Percentiles rank a stretch among this genome's conserved stretches.
Conservation (phyloP, 2,797 vertebrate species). For the Typhlichthys eigenmanni region DNA sequence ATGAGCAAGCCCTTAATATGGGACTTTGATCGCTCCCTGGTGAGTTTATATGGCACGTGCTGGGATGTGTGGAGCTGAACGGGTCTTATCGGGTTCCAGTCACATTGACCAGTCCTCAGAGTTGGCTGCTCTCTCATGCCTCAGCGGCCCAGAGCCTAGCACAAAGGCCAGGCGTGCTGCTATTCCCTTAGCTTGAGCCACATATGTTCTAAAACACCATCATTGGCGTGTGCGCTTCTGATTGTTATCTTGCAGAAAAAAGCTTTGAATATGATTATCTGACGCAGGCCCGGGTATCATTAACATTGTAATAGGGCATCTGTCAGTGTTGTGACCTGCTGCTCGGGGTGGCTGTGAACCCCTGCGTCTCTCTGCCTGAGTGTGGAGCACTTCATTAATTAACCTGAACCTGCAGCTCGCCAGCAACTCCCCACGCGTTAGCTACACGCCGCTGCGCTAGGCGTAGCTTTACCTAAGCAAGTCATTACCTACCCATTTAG, state of each 20-base stretch:
- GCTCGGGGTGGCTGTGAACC: slow-evolving; percentile 55
- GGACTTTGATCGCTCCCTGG: slow-evolving; percentile 39
- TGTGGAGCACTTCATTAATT: slow-evolving; percentile 77
- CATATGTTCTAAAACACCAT: slow-evolving; percentile 61
- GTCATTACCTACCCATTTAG: slow-evolving; percentile 36
- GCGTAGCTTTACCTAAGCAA: slow-evolving; percentile 39
- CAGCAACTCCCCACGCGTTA: slow-evolving; percentile 5
- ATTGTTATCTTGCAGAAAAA: slow-evolving; percentile 69
- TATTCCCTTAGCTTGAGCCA: slow-evolving; percentile 49
- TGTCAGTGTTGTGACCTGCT: slow-evolving; percentile 78
- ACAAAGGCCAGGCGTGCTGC: slow-evolving; percentile 22
- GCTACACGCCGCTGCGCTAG: slow-evolving; percentile 20
- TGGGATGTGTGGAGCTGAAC: slow-evolving; percentile 19
- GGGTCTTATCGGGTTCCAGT: slow-evolving; percentile 50
- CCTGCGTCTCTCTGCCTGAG: slow-evolving; percentile 33
- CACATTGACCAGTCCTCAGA: slow-evolving; percentile 36
- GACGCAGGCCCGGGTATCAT: slow-evolving; percentile 69
- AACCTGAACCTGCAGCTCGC: slow-evolving; percentile 69
- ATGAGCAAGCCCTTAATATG: slow-evolving; percentile 32
- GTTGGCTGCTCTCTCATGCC: slow-evolving; percentile 7
- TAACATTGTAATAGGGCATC: slow-evolving; percentile 84
- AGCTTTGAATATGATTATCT: slow-evolving; percentile 80
- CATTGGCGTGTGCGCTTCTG: slow-evolving; percentile 52
- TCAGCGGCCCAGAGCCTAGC: slow-evolving; percentile 18
- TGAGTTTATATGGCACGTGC: slow-evolving; percentile 46